Conservation (phyloP, 2,888 invertebrate genomes). For the Byasa hedistus region DNA sequence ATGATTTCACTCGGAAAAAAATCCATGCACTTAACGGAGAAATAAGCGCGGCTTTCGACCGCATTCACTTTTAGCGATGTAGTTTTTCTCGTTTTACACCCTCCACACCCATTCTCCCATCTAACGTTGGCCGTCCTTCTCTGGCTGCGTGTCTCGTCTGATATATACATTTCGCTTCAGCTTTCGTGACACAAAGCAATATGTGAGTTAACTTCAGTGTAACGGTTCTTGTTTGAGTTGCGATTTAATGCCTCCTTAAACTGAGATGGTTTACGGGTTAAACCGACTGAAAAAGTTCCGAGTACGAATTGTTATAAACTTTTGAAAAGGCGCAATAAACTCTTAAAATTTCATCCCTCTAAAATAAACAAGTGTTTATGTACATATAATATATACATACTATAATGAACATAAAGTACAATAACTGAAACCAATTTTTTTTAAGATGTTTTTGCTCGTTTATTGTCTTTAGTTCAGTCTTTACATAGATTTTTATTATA, state of each 20-base stretch:
- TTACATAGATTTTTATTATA: no score
- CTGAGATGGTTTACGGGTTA: constrained; percentile 80
- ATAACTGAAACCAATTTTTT: not conserved
- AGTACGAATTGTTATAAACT: constrained; percentile 72
- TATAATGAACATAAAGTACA: not conserved
- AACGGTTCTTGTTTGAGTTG: constrained; percentile 80
- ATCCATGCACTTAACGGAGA: constrained; percentile 78
- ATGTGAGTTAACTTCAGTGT: constrained; percentile 79
- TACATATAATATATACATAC: not conserved
- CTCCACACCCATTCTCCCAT: constrained; percentile 73
- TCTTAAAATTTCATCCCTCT: constrained; percentile 11
- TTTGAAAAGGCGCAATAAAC: constrained; percentile 61
- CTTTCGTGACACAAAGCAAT: constrained; percentile 80
- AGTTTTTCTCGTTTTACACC: constrained; percentile 79
- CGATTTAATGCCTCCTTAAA: constrained; percentile 80
- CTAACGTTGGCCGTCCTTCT: constrained; percentile 65
- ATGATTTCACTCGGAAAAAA: constrained; percentile 72
- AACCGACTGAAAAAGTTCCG: constrained; percentile 75
- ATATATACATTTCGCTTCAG: constrained; percentile 67
- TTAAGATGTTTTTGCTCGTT: not conserved
- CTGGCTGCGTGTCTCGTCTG: constrained; percentile 58
- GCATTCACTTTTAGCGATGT: constrained; percentile 80
- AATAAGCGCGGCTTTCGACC: constrained; percentile 79
- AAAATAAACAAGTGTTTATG: not conserved
- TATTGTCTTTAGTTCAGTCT: not conserved